phyloP scores from a whole-genome alignment of 2,113 vertebrate species.

The Erythrocebus patas region DNA sequence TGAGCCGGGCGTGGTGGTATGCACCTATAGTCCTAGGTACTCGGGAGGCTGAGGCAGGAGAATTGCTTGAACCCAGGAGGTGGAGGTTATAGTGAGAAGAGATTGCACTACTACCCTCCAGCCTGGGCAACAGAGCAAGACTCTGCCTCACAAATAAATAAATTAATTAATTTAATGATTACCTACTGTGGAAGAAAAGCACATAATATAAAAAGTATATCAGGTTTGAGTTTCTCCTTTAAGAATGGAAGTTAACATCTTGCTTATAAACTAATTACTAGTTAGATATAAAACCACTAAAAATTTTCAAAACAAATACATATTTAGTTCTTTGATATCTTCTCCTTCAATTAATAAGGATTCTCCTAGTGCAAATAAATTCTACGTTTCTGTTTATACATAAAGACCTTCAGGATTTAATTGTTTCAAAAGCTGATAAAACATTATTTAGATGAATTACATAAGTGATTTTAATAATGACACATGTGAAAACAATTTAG shows the following conservation, averaged over 20 bases:
- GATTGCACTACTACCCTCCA: too few relatives aligned
- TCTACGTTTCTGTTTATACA: not conserved
- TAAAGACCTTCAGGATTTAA: not conserved
- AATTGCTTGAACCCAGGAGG: too few relatives aligned
- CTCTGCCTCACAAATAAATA: too few relatives aligned
- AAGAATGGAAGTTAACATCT: not conserved
- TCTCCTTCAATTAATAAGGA: not conserved
- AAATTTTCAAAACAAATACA: constrained; percentile 17
- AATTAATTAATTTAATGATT: not conserved
- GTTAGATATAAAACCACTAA: not conserved
- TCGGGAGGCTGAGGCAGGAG: too few relatives aligned
- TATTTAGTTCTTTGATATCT: not conserved
- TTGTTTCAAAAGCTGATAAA: not conserved
- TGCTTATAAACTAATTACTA: not conserved
- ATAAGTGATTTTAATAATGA: not conserved
- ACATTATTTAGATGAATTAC: not conserved
- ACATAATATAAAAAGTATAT: not conserved
- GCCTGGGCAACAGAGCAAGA: too few relatives aligned
- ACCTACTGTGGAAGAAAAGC: not conserved
- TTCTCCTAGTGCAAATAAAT: not conserved
- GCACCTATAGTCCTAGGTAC: too few relatives aligned
- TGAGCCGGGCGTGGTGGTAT: fast-evolving
- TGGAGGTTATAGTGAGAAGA: too few relatives aligned
- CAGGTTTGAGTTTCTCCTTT: not conserved
- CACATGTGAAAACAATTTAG: not conserved